Evolutionary conservation across 2,888 invertebrate genomes (phyloP).

Genomic region (Diaprepes abbreviatus): DNA sequence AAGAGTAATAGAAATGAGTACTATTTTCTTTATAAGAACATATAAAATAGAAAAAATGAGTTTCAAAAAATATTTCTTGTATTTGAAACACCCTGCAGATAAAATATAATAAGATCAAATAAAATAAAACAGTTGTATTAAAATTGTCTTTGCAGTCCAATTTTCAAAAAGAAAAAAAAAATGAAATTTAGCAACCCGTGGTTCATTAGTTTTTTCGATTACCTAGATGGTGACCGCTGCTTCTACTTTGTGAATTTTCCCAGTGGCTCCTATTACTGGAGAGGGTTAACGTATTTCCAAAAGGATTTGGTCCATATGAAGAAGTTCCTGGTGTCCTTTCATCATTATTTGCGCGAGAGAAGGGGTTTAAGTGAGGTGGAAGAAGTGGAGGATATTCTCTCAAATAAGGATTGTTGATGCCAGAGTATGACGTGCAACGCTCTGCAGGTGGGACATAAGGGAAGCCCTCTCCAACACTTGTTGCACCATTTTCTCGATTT

Average conservation of each 20-base stretch:
- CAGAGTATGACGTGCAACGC: neutral
- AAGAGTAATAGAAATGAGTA: too few species aligned
- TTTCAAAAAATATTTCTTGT: too few species aligned
- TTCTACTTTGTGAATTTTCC: neutral
- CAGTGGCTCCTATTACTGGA: neutral
- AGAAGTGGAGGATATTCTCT: neutral
- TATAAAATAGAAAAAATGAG: too few species aligned
- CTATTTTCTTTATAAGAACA: too few species aligned
- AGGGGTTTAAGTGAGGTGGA: neutral
- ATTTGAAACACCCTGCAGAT: too few species aligned
- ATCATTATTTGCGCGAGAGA: neutral
- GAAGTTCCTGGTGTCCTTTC: neutral
- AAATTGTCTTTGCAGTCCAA: too few species aligned
- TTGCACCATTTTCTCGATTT: neutral
- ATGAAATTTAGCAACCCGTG: too few species aligned
- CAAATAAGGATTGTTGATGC: neutral
- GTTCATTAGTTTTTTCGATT: too few species aligned
- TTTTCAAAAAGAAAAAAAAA: too few species aligned
- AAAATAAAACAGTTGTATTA: too few species aligned
- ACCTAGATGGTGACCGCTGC: too few species aligned
- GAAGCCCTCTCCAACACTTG: neutral
- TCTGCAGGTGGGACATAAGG: conserved; percentile 14
- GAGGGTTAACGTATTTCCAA: neutral
- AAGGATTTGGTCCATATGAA: neutral
- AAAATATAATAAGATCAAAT: too few species aligned